Evolutionary conservation across 2,113 vertebrate species (phyloP).

Genomic region (Riparia riparia): DNA sequence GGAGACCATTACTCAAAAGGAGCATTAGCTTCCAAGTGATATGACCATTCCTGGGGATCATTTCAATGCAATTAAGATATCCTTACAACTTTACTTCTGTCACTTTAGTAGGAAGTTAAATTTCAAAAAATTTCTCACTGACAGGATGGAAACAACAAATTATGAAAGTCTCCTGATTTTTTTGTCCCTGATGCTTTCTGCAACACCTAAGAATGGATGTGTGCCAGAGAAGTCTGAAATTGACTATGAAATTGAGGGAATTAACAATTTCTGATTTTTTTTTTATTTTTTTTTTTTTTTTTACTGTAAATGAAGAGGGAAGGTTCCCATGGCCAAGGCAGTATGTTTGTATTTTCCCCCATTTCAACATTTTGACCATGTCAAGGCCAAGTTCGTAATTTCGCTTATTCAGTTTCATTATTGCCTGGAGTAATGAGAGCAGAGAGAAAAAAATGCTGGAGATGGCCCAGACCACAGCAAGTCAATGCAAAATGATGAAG

Average conservation of each 20-base stretch:
- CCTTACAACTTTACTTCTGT: neutral
- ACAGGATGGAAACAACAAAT: neutral
- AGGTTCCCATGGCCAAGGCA: neutral
- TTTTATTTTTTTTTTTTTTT: neutral
- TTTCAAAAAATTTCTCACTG: neutral
- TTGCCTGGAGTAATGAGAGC: neutral
- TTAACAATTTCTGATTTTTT: neutral
- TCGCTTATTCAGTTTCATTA: neutral
- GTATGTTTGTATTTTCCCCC: neutral
- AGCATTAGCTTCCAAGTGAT: neutral
- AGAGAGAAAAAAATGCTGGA: neutral
- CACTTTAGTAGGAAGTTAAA: neutral
- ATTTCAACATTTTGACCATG: neutral
- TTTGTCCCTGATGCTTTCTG: neutral
- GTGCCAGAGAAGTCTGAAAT: neutral
- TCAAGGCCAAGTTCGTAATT: neutral
- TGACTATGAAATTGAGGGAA: neutral
- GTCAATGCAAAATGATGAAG: neutral
- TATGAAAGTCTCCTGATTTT: neutral
- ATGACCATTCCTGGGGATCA: neutral
- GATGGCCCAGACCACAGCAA: neutral
- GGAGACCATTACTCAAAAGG: neutral
- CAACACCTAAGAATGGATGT: neutral
- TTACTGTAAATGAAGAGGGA: neutral
- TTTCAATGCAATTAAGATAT: neutral